Evolutionary conservation across 2,113 vertebrate species (phyloP).

Genomic region (Erinaceus europaeus): DNA sequence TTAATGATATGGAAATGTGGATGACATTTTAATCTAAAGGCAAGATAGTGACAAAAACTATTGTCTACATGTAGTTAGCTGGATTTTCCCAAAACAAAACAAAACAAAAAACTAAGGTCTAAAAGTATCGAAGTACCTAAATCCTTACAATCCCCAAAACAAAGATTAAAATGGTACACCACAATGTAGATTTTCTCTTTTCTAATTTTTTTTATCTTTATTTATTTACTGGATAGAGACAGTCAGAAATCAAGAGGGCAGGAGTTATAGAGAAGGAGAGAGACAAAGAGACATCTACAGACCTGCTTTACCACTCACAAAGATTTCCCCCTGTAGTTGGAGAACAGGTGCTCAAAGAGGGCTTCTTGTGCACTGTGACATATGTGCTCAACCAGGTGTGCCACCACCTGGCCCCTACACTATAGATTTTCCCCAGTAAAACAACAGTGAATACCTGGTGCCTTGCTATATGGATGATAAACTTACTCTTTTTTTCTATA

Average conservation of each 20-base stretch:
- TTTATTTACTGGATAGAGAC: no score
- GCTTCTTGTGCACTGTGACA: no score
- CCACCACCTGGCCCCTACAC: no score
- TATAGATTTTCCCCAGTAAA: constrained; percentile 11
- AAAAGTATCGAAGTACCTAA: not conserved
- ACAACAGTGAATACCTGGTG: not conserved
- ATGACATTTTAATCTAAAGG: not conserved
- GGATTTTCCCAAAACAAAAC: not conserved
- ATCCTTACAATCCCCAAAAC: not conserved
- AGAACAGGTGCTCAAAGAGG: no score
- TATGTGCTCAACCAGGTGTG: no score
- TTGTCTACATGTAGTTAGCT: constrained; percentile 25
- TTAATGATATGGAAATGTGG: not conserved
- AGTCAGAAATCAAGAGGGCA: no score
- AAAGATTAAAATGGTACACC: constrained; percentile 5
- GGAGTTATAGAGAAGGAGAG: no score
- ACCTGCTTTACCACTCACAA: no score
- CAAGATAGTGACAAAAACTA: not conserved
- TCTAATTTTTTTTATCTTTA: no score
- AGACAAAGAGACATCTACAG: no score
- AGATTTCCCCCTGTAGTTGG: no score
- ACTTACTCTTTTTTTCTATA: not conserved
- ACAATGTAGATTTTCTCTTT: no score
- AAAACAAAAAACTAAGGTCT: constrained; percentile 9
- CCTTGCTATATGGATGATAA: constrained; percentile 3